Evolutionary conservation across 2,113 vertebrate genomes (phyloP).

Genomic region (Eubucco bourcierii): DNA sequence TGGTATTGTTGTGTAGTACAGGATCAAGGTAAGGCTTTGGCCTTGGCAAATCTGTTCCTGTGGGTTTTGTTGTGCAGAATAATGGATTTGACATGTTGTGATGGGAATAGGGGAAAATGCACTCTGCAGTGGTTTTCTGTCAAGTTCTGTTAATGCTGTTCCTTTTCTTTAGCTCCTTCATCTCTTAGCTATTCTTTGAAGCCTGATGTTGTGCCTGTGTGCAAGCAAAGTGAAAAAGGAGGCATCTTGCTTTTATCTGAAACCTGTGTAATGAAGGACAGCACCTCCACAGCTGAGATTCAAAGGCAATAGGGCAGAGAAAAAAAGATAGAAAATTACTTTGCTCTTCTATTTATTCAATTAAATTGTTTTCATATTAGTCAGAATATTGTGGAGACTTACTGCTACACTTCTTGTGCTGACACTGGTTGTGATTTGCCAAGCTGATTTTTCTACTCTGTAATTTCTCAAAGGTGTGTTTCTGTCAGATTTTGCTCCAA

Average conservation of each 20-base stretch:
- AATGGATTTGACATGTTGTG: not conserved
- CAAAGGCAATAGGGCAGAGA: not conserved
- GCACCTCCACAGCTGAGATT: not conserved
- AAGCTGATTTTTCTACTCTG: not conserved
- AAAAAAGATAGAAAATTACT: not conserved
- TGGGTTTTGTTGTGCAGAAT: not conserved
- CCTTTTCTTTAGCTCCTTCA: not conserved
- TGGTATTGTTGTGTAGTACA: not conserved
- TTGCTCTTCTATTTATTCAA: not conserved
- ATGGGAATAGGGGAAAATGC: not conserved
- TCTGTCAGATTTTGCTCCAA: not conserved
- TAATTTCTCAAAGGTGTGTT: not conserved
- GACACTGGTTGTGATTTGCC: not conserved
- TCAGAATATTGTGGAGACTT: not conserved
- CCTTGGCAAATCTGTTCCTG: not conserved
- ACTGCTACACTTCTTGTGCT: not conserved
- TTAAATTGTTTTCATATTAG: not conserved
- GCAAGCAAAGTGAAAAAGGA: conserved; percentile 3
- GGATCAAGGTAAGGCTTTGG: not conserved
- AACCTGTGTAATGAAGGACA: not conserved
- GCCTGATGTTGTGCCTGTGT: not conserved
- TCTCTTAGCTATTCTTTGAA: not conserved
- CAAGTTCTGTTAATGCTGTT: not conserved
- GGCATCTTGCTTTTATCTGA: not conserved
- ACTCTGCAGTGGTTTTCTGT: not conserved